These are phyloP conservation scores for Himalopsyche anomala DNA, from an alignment of 2,888 invertebrate genomes.

Conservation along the genomic window DNA sequence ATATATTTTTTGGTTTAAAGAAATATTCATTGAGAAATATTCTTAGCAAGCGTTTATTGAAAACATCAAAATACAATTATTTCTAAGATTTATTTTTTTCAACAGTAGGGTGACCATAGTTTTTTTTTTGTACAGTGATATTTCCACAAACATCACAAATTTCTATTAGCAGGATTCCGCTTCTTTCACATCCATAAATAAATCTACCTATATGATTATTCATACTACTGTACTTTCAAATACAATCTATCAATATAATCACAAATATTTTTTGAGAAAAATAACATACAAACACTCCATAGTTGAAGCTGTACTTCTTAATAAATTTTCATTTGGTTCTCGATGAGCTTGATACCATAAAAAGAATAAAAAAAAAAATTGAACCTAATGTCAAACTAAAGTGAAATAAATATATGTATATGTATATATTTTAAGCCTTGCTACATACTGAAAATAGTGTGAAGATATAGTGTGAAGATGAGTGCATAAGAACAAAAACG, in stretches of 20 bases:
- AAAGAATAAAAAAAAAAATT: background rate
- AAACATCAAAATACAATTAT: slow-evolving; percentile 5
- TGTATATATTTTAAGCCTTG: no score
- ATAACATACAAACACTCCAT: slow-evolving; percentile 52
- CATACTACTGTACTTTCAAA: slow-evolving; percentile 58
- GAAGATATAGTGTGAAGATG: no score
- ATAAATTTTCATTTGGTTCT: slow-evolving; percentile 17
- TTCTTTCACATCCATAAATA: slow-evolving; percentile 24
- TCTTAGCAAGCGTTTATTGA: background rate
- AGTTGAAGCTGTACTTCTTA: background rate
- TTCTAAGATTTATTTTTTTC: background rate
- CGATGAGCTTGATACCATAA: slow-evolving; percentile 11
- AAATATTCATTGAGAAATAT: no score
- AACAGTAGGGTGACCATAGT: slow-evolving; percentile 9
- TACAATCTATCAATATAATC: slow-evolving; percentile 62
- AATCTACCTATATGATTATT: slow-evolving; percentile 38
- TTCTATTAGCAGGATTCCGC: slow-evolving; percentile 23
- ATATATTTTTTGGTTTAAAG: no score
- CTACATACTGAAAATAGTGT: no score
- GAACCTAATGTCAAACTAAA: background rate
- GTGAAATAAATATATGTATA: slow-evolving; percentile 62
- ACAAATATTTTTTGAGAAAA: slow-evolving; percentile 61
- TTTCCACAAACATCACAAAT: slow-evolving; percentile 39
- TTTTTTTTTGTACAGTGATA: slow-evolving; percentile 45
- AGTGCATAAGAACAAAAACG: no score